Percentiles rank a stretch among this genome's conserved stretches.
phyloP scores from a whole-genome alignment of 23 tunicate species.

The Halocynthia aurantium region DNA sequence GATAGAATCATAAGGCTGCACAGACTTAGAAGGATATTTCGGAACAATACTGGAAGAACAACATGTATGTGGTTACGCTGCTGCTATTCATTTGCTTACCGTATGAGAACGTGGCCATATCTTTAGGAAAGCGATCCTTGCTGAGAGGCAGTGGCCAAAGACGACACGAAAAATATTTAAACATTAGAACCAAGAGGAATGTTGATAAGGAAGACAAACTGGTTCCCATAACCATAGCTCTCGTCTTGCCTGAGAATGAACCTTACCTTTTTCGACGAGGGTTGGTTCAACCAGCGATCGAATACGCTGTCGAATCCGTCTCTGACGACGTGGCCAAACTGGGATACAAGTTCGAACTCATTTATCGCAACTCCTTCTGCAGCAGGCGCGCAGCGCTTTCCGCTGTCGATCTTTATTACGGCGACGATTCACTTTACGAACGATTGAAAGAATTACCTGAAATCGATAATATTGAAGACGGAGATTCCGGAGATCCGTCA shows the following conservation, averaged over 20 bases:
- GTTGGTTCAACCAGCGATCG: slow-evolving; percentile 54
- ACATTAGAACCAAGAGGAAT: too few species aligned
- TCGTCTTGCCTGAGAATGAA: slow-evolving; percentile 32
- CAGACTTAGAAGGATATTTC: too few species aligned
- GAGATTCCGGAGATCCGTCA: background rate
- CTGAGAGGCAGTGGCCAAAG: too few species aligned
- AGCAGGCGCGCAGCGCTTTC: slow-evolving; percentile 30
- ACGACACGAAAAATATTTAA: too few species aligned
- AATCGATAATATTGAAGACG: background rate
- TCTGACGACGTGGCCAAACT: background rate
- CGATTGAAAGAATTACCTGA: background rate
- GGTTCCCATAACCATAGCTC: slow-evolving; percentile 28
- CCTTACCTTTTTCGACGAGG: slow-evolving; percentile 54
- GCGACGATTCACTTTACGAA: slow-evolving; percentile 2
- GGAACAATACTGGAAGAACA: too few species aligned
- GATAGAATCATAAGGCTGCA: too few species aligned
- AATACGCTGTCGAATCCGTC: slow-evolving; percentile 43
- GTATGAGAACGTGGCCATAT: too few species aligned
- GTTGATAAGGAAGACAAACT: too few species aligned
- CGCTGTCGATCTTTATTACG: slow-evolving; percentile 53
- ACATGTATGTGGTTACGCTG: too few species aligned
- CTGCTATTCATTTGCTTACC: too few species aligned
- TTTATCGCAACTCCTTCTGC: slow-evolving; percentile 55
- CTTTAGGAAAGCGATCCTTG: too few species aligned
- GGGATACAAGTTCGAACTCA: slow-evolving; percentile 17